Conservation (phyloP, 2,888 invertebrate species). For the Trachelus stipa region DNA sequence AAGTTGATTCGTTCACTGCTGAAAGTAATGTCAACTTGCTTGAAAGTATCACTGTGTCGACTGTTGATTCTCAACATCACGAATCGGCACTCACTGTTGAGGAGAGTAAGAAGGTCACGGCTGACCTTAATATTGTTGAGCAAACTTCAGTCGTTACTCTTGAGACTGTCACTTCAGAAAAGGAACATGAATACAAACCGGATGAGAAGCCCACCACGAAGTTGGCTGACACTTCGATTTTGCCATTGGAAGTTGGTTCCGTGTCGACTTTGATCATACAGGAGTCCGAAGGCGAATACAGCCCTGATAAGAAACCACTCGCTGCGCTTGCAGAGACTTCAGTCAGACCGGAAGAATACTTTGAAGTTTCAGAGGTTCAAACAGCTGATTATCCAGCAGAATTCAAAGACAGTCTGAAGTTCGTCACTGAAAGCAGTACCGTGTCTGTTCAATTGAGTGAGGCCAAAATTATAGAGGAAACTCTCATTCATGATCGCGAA, state of each 20-base stretch:
- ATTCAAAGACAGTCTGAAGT: slow-evolving; percentile 70
- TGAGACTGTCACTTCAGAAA: slow-evolving; percentile 73
- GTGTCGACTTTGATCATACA: slow-evolving; percentile 72
- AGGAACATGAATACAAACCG: slow-evolving; percentile 69
- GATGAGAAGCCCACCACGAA: slow-evolving; percentile 61
- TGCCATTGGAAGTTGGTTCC: slow-evolving; percentile 72
- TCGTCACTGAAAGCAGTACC: slow-evolving; percentile 69
- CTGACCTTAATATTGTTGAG: slow-evolving; percentile 73
- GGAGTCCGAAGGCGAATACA: slow-evolving; percentile 75
- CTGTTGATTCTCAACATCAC: slow-evolving; percentile 76
- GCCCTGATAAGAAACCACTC: slow-evolving; percentile 68
- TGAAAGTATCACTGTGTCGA: slow-evolving; percentile 71
- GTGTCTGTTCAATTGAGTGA: slow-evolving; percentile 72
- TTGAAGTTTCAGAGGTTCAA: slow-evolving; percentile 73
- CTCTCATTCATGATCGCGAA: slow-evolving; percentile 77
- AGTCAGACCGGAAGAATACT: slow-evolving; percentile 72
- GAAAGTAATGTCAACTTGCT: slow-evolving; percentile 56
- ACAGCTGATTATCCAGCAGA: slow-evolving; percentile 70
- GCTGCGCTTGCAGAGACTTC: slow-evolving; percentile 71
- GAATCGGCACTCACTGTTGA: slow-evolving; percentile 71
- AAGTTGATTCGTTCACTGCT: slow-evolving; percentile 50
- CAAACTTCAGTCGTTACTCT: slow-evolving; percentile 73
- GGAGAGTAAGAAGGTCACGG: slow-evolving; percentile 69
- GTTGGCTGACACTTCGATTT: slow-evolving; percentile 64
- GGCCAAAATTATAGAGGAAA: slow-evolving; percentile 74